Base-by-base conservation (phyloP, 64 coral and sea anemone species). In the Stichodactyla helianthus region DNA sequence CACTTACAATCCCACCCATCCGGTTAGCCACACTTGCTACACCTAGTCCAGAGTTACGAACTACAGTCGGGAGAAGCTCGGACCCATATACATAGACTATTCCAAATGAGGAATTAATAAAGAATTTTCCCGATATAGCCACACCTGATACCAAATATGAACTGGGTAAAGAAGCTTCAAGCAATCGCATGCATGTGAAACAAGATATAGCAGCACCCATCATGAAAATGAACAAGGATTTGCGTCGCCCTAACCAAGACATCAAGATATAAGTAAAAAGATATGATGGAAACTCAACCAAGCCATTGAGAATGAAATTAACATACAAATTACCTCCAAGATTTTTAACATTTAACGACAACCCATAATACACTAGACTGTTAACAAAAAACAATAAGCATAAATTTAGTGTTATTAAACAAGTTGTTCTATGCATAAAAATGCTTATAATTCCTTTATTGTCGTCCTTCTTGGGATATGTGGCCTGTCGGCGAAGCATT, bases 321-420 rank as follows among this genome's bases (percentile, higher is more conserved):
- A 91, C 63, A 50, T 95, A 92, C 88, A 95, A 86, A n/a, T 92
- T 91, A 52, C 93, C 93, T 12, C 93, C 90, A 83, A 95, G 93
- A 55, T 95, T 95, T 84, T 95, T 95, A 6, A 95, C 53, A 77
- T 95, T 95, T 0, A 95, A 87, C n/a, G 93, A 95, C 53, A 95
- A 81, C 16, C 93, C 93, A 86, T 95, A 95, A 71, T 95, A 95
- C 3, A 95, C 93, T 59, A 83, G 87, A 50, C 93, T 92, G 35
- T 86, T 86, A 44, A 88, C 87, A 80, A 95, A 95, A 89, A 89
- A 95, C 22, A 88, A 80, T 17, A 95, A 25, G 20, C 91, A 88
- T 65, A 95, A 87, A 50, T 89, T 79, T 22, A 95, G 50, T 55
- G 90, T 92, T 44, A 92, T 53, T 50, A 50, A 8, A 20, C 90